Evolutionary conservation across 2,888 invertebrate genomes (phyloP).

Genomic region (Cyrtodaria siliqua): DNA sequence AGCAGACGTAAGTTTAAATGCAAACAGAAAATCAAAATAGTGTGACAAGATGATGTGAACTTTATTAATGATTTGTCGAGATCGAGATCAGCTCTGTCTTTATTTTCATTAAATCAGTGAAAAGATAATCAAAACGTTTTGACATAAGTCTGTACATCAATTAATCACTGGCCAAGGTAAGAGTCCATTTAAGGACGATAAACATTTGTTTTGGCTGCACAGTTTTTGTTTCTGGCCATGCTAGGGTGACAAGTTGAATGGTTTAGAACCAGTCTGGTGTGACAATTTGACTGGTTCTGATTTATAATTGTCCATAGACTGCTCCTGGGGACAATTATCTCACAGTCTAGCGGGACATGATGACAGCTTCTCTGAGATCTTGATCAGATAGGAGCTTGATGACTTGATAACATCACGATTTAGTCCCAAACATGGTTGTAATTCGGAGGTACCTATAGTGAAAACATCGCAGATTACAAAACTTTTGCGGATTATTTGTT

Average conservation of each 20-base stretch:
- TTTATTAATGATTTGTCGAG: too few species aligned
- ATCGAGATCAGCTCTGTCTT: too few species aligned
- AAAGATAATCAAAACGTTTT: slow-evolving; percentile 18
- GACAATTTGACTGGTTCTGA: slow-evolving; percentile 49
- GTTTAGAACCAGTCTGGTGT: slow-evolving; percentile 24
- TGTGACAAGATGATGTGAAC: too few species aligned
- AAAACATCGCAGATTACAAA: slow-evolving; percentile 27
- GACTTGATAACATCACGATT: slow-evolving; percentile 12
- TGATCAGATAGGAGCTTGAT: slow-evolving; percentile 45
- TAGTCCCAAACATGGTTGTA: slow-evolving; percentile 13
- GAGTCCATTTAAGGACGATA: slow-evolving; percentile 13
- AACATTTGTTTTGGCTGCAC: slow-evolving; percentile 9
- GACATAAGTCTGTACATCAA: slow-evolving; percentile 25
- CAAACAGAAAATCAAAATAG: too few species aligned
- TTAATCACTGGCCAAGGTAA: slow-evolving; percentile 15
- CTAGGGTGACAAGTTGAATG: slow-evolving; percentile 32
- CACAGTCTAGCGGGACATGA: slow-evolving; percentile 46
- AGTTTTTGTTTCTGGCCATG: slow-evolving; percentile 19
- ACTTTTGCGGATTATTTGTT: slow-evolving; percentile 12
- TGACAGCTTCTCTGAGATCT: slow-evolving; percentile 47
- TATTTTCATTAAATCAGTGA: too few species aligned
- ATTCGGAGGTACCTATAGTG: slow-evolving; percentile 12
- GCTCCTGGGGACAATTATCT: slow-evolving; percentile 54
- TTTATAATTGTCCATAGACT: slow-evolving; percentile 43
- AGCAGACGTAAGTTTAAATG: too few species aligned